phyloP scores from a whole-genome alignment of 2,888 invertebrate genomes.

The Rhagonycha fulva region DNA sequence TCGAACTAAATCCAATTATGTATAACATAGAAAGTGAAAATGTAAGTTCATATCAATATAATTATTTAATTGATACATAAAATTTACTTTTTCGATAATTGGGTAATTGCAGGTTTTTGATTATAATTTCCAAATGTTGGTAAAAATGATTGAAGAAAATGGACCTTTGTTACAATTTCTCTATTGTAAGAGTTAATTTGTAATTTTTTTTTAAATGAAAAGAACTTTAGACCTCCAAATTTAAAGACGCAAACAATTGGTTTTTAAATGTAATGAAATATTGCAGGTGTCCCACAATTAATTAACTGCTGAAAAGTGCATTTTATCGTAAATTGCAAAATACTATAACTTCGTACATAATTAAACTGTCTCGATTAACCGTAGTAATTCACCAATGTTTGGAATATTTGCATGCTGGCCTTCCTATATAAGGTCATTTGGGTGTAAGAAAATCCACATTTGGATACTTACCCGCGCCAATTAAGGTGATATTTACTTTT shows the following conservation, averaged over 20 bases:
- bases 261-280: neutral
- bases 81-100: neutral
- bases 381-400: conserved; percentile 4
- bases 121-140: neutral
- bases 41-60: neutral
- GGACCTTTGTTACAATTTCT: neutral
- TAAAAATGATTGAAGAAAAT: neutral
- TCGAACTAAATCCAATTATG: neutral
- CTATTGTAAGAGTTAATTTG: neutral
- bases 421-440: conserved; percentile 23
- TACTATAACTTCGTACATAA: neutral
- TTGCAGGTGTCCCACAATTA: neutral
- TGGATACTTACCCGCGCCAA: conserved; percentile 8
- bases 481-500: conserved; percentile 13
- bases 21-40: neutral
- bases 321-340: neutral
- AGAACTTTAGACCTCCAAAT: neutral
- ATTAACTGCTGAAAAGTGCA: neutral
- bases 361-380: neutral
- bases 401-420: conserved; percentile 16
- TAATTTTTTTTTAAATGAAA: neutral
- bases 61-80: neutral
- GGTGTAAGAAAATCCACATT: conserved; percentile 15
- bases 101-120: neutral
- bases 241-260: neutral